Evolutionary conservation across 1,140 invertebrate genomes (phyloP), one percentile per base, ranked within the genome.

Genomic region (Orchesella cincta): DNA sequence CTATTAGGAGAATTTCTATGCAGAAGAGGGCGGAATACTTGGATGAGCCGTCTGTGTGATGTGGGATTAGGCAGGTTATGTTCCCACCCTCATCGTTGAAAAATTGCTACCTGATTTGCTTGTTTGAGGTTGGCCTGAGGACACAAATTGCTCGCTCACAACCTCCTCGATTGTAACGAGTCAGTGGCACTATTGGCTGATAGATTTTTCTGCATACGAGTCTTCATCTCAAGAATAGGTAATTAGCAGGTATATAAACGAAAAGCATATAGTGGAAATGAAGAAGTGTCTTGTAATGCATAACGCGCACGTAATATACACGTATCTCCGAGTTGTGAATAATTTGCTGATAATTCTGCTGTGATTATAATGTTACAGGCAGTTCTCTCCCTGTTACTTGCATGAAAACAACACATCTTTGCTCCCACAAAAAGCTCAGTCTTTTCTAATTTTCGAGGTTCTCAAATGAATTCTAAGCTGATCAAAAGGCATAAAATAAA

Each of bases 31-130:
- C 62, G 62, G 62, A 67, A 67, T 67, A 16, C 26, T 67, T 67
- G 62, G 62, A 67, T 67, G 16, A 62, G 54, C 54, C 54, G 54
- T 62, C 54, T 62, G 62, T 18, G 31, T 31, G 62, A 67, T 67
- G 62, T 67, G 62, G 62, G 62, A 67, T 67, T 67, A 67, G 62
- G 54, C 54, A 12, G 62, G 62, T 67, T 67, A 67, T 67, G 62
- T 67, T 31, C 31, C 62, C 62, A 67, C 62, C 62, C 62, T 67
- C 62, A 67, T 67, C 62, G 62, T 67, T 67, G 62, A 67, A 67
- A 67, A 67, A 67, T 67, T 67, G 62, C 62, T 67, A 67, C 62
- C 62, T 67, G 62, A 67, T 67, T 67, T 67, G 62, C 62, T 67
- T 67, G 62, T 67, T 67, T 67, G 62, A 67, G 62, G 62, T 67